Percentiles rank a stretch among this genome's conserved stretches.
Evolutionary conservation across 2,888 invertebrate species (phyloP).

Genomic region (Acanthosepion esculentum): DNA sequence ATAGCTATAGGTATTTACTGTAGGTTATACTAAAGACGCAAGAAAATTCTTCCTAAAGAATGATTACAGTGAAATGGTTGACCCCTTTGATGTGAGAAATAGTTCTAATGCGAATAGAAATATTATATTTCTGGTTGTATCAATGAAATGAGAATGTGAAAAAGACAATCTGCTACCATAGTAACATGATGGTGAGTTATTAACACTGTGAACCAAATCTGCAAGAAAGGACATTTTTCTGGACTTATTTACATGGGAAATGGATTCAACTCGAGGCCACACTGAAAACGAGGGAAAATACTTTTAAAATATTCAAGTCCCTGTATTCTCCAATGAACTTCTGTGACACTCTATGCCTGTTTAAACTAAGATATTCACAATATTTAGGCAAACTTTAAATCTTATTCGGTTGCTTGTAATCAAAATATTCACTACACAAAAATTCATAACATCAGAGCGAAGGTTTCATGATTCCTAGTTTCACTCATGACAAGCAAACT

Average conservation of each 20-base stretch:
- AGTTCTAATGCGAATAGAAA: not conserved
- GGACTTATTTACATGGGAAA: not conserved
- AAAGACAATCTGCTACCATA: not conserved
- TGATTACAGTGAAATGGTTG: not conserved
- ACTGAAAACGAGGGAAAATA: not conserved
- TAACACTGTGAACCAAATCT: not conserved
- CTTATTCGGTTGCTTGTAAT: no score
- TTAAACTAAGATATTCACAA: no score
- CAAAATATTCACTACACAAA: no score
- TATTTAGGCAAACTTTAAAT: no score
- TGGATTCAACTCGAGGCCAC: not conserved
- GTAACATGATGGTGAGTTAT: not conserved
- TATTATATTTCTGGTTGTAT: not conserved
- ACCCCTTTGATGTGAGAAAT: not conserved
- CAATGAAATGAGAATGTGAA: not conserved
- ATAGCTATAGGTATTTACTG: not conserved
- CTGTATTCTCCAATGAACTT: no score
- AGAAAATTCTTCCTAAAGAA: not conserved
- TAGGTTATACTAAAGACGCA: rapidly evolving
- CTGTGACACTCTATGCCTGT: no score
- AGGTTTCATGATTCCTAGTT: no score
- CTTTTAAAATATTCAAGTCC: not conserved
- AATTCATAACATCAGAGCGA: no score
- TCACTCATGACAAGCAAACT: no score
- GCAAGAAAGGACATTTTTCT: not conserved